Evolutionary conservation across 2,888 invertebrate species (phyloP), one percentile per base, ranked within the genome.

Genomic region (Ligdia adustata): DNA sequence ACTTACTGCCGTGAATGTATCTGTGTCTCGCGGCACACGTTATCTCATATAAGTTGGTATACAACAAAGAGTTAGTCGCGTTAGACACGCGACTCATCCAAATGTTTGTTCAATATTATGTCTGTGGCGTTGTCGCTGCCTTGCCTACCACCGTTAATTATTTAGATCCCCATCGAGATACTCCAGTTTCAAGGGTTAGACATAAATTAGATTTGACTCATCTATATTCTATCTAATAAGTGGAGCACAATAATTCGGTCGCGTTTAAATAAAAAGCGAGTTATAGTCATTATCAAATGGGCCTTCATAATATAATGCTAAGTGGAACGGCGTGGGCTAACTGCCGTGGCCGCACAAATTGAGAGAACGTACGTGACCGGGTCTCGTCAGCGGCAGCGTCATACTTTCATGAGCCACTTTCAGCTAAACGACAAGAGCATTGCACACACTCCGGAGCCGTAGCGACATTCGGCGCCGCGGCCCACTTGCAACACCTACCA

Each of bases 321-420:
- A 55, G 51, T 49, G 52, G 55, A 49, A 48, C 57, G 37, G 55
- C 55, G 63, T 66, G 64, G 62, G 64, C n/a, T n/a, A n/a, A n/a
- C n/a, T n/a, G n/a, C 59, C 64, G 64, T 59, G 62, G 58, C 66
- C 44, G 62, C n/a, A 22, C 64, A 63, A 74, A 74, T 72, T 66
- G 58, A 72, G 69, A 71, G 72, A 76, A 75, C 67, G 71, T 73
- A 75, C 68, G 72, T 76, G 77, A 79, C 76, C 73, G 64, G 72
- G 67, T 81, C 76, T 73, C 72, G 75, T 75, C 72, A 75, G 70
- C 71, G 73, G 73, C 71, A 74, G 69, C 73, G 78, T 75, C 72
- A 76, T 73, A 75, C 73, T 78, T 83, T 79, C 72, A 74, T 73
- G 78, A 73, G 69, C 77, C 72, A 79, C 77, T 82, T 82, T 82